Conservation (phyloP, 2,113 vertebrate species). For the Stercorarius parasiticus region DNA sequence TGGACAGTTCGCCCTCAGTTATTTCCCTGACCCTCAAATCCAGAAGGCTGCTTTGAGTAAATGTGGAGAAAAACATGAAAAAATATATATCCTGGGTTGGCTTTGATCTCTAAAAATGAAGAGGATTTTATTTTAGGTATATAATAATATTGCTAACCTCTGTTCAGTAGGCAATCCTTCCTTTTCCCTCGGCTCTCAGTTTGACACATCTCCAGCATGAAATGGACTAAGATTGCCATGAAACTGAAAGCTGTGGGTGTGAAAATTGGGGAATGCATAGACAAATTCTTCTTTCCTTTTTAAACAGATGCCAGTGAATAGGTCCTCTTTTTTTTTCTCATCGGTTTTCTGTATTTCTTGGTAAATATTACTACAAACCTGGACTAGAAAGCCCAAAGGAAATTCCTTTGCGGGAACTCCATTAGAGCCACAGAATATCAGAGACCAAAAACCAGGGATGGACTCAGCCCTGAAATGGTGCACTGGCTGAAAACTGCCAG, state of each 20-base stretch:
- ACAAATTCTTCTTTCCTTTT: conserved; percentile 22
- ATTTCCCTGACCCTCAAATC: background rate
- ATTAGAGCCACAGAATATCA: background rate
- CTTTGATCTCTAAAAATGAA: conserved; percentile 51
- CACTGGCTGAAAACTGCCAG: background rate
- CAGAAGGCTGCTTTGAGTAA: background rate
- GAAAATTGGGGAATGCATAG: conserved; percentile 40
- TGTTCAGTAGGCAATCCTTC: conserved; percentile 18
- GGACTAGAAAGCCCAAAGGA: background rate
- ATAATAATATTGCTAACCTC: background rate
- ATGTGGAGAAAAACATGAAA: conserved; percentile 18
- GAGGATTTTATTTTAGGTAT: conserved; percentile 15
- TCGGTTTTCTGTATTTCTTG: background rate
- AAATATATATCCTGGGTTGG: background rate
- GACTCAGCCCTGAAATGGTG: background rate
- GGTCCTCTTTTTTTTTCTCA: background rate
- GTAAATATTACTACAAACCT: background rate
- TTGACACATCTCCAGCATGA: conserved; percentile 36
- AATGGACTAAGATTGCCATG: conserved; percentile 46
- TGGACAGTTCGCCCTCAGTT: background rate
- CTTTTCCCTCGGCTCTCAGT: background rate
- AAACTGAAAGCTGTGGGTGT: conserved; percentile 30
- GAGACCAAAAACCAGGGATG: background rate
- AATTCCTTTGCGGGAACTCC: background rate
- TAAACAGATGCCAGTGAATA: background rate